Conservation (phyloP, 1,140 invertebrate species). For the Saccostrea cuccullata region DNA sequence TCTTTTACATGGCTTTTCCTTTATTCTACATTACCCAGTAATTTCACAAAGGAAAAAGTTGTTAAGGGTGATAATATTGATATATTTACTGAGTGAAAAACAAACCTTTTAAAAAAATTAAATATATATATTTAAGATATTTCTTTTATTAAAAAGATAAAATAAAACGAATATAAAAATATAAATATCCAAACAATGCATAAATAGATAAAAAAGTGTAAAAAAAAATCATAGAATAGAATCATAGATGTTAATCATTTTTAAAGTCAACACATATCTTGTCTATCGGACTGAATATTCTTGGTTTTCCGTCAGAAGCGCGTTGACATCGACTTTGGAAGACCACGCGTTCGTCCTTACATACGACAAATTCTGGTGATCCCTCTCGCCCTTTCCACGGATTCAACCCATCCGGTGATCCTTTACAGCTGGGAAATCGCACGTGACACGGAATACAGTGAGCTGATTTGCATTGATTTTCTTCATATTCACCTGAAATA, state of each 20-base stretch:
- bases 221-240: background rate
- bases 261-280: slow-evolving; percentile 12
- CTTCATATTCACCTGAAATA: slow-evolving; percentile 58
- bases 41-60: no score
- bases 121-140: background rate
- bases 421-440: slow-evolving; percentile 56
- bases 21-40: no score
- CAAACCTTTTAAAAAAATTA: background rate
- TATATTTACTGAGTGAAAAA: no score
- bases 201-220: background rate
- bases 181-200: background rate
- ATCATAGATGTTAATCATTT: background rate
- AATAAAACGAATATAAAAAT: background rate
- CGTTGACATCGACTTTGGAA: slow-evolving; percentile 46
- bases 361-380: slow-evolving; percentile 55
- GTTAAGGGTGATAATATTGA: no score
- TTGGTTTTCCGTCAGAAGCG: background rate
- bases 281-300: slow-evolving; percentile 38
- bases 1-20: no score
- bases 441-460: slow-evolving; percentile 59
- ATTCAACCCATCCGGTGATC: slow-evolving; percentile 53
- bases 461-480: slow-evolving; percentile 52
- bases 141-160: background rate
- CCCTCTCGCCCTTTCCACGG: slow-evolving; percentile 47
- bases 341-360: slow-evolving; percentile 52